A percentile compares a stretch with the other conserved stretches of the same genome.
phyloP scores from a whole-genome alignment of 2,797 vertebrate species.

The Pangasius sanitwongsei region DNA sequence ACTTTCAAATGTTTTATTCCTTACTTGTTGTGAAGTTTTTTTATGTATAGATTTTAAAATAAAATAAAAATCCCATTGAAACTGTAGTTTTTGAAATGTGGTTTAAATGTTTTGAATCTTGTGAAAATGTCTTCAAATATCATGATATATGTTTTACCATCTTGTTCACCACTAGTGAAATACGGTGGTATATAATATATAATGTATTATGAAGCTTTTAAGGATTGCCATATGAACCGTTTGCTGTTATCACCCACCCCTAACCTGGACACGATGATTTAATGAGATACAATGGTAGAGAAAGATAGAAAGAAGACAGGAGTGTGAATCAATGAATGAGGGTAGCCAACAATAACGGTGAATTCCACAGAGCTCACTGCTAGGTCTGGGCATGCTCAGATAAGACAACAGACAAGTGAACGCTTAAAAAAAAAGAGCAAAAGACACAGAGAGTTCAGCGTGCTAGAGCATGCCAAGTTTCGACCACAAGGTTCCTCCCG shows the following conservation, averaged over 20 bases:
- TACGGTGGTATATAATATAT: background rate
- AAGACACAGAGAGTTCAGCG: conserved; percentile 62
- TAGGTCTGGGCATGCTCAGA: conserved; percentile 72
- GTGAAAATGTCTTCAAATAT: too few relatives aligned
- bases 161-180: background rate
- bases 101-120: background rate
- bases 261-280: conserved; percentile 11
- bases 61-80: background rate
- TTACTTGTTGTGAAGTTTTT: background rate
- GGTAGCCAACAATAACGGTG: conserved; percentile 28
- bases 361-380: conserved; percentile 73
- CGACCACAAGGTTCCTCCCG: conserved; percentile 77
- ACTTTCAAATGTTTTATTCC: background rate
- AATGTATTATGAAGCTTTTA: background rate
- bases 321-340: conserved; percentile 16
- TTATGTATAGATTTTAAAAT: background rate
- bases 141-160: background rate
- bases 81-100: background rate
- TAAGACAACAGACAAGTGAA: conserved; percentile 58
- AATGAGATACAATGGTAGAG: background rate
- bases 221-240: background rate
- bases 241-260: background rate
- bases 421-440: conserved; percentile 37
- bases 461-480: conserved; percentile 77
- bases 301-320: background rate